Evolutionary conservation across 2,888 invertebrate species (phyloP), one percentile per base, ranked within the genome.

Genomic region (Brachypalpus laphriformis): DNA sequence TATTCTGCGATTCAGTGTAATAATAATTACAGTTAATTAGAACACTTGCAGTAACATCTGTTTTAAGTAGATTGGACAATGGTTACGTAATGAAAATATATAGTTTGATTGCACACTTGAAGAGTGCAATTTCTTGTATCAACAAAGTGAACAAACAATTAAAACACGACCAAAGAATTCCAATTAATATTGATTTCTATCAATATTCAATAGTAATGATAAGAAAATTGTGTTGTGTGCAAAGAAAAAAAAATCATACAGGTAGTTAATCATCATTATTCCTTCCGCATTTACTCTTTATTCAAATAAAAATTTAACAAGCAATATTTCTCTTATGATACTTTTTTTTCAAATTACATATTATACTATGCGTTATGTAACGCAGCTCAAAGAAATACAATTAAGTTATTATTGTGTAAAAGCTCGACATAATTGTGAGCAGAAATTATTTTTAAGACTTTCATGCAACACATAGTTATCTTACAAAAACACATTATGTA

Each of bases 11-110:
- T n/a, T n/a, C n/a, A n/a, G n/a, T 31, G 8, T 31, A 8, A 31
- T 31, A 8, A 6, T 31, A 31, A 7, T 31, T 34, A 9, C 7
- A 34, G 3, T 18, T 18, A 45, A 18, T 8, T 25, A 40, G 28
- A 63, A 31, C 54, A 74, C 54, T n/a, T 56, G 45, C 16, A 25
- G 7, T 37, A n/a, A 66, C 75, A 75, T 57, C 37, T 57, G 47
- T n/a, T 74, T 0, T 22, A 16, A 42, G 9, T 54, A 20, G 2
- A 34, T 42, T 7, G 28, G 14, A 56, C 51, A 51, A 25, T 42
- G 34, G 22, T n/a, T 2, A n/a, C 37, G 34, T 16, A 20, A 25
- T 37, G 3, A n/a, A n/a, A n/a, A n/a, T n/a, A n/a, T n/a, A n/a
- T n/a, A n/a, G n/a, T n/a, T n/a, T 47, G n/a, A 65, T 47, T 14